A percentile compares a stretch with the other conserved stretches of the same genome.
Conservation (phyloP, 2,113 vertebrate genomes). For the Pangasianodon gigas region DNA sequence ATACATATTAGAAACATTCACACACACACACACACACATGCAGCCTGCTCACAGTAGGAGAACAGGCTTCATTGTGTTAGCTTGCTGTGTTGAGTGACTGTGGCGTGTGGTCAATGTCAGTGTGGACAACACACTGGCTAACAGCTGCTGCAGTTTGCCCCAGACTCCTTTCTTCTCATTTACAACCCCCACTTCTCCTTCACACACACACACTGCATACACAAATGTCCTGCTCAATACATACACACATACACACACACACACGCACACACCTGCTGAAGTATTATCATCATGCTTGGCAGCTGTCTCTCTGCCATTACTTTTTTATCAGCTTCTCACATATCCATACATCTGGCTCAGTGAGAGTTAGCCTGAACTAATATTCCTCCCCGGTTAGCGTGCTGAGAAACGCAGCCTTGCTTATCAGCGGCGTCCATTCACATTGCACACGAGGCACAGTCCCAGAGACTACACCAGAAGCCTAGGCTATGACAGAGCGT, state of each 20-base stretch:
- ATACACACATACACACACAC: slow-evolving; percentile 6
- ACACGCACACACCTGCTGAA: slow-evolving; percentile 38
- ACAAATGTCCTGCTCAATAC: not conserved
- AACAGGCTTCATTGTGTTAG: slow-evolving; percentile 72
- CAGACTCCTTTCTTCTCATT: slow-evolving; percentile 21
- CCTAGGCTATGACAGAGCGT: slow-evolving; percentile 8
- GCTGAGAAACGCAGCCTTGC: slow-evolving; percentile 15
- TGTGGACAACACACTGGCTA: slow-evolving; percentile 59
- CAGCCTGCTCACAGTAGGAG: slow-evolving; percentile 59
- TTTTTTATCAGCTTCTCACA: slow-evolving; percentile 39
- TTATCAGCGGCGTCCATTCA: slow-evolving; percentile 33
- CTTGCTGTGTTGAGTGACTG: slow-evolving; percentile 76
- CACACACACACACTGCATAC: slow-evolving; percentile 6
- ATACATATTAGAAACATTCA: slow-evolving; percentile 7
- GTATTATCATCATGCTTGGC: slow-evolving; percentile 36
- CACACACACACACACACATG: slow-evolving; percentile 16
- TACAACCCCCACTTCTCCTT: slow-evolving; percentile 62
- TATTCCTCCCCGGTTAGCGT: not conserved
- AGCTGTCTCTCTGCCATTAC: slow-evolving; percentile 71
- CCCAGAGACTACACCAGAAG: slow-evolving; percentile 17
- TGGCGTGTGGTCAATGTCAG: slow-evolving; percentile 64
- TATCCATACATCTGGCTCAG: slow-evolving; percentile 52
- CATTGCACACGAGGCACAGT: not conserved
- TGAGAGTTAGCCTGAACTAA: slow-evolving; percentile 53
- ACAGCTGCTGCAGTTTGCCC: slow-evolving; percentile 72